Evolutionary conservation across 2,888 invertebrate species (phyloP).

Genomic region (Choreutis nemorana): DNA sequence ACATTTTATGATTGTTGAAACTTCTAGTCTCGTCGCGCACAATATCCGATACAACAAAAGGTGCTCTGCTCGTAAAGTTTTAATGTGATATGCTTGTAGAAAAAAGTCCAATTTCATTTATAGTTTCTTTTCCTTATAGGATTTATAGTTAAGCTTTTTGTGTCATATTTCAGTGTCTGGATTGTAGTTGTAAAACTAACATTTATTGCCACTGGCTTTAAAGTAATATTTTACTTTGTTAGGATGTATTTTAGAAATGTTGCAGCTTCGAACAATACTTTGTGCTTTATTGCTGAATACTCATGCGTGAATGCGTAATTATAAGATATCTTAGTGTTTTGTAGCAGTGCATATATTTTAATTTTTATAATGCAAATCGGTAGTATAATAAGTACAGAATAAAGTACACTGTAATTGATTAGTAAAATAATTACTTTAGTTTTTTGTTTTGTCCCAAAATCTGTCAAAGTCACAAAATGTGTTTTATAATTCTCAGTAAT

Average conservation of each 20-base stretch:
- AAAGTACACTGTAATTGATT: conserved; percentile 62
- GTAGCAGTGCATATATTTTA: conserved; percentile 30
- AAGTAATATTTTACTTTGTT: conserved; percentile 31
- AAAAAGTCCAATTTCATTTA: too few relatives aligned
- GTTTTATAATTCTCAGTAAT: not conserved
- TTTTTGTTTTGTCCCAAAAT: conserved; percentile 18
- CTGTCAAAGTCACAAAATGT: conserved; percentile 31
- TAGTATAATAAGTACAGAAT: conserved; percentile 56
- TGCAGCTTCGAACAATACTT: conserved; percentile 62
- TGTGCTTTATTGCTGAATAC: conserved; percentile 65
- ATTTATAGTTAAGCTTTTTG: conserved; percentile 40
- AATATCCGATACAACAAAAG: conserved; percentile 42
- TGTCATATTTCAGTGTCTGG: conserved; percentile 55
- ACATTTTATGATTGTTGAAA: conserved; percentile 20
- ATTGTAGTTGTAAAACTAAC: conserved; percentile 13
- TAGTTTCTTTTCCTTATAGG: conserved; percentile 1
- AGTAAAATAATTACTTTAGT: conserved; percentile 40
- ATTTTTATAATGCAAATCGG: conserved; percentile 45
- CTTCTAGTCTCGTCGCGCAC: conserved; percentile 60
- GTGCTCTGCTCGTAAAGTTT: conserved; percentile 52
- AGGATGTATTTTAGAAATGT: too few relatives aligned
- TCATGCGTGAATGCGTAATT: conserved; percentile 61
- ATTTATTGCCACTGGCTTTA: conserved; percentile 60
- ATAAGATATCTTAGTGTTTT: conserved; percentile 39
- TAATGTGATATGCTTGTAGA: conserved; percentile 54